Base-by-base conservation (phyloP, 1,140 invertebrate species). In the Micrasema minimum region DNA sequence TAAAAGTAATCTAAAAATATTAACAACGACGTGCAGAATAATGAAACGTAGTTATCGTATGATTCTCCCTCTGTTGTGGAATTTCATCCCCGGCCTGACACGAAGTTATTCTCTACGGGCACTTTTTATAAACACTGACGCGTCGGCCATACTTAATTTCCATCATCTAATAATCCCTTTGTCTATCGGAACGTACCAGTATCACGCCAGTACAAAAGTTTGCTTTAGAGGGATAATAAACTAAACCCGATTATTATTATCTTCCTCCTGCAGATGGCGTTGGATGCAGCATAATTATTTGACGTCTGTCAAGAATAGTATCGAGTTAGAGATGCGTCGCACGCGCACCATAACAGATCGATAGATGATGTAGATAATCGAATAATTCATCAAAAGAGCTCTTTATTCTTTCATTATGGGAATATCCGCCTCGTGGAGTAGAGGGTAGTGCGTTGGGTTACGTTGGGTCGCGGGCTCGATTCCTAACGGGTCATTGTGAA, bases 101-200 rank as follows among this genome's bases (percentile, higher is more conserved):
- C 41, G 45, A 11, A 31, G 50, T 22, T 20, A n/a, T 50, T n/a
- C n/a, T n/a, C n/a, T n/a, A n/a, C n/a, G n/a, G 18, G 43, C 7
- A 26, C 22, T 65, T n/a, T 65, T 66, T 66, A 35, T 26, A 26
- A 66, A 66, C 62, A 66, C 12, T 46, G 62, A 37, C 46, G 45
- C 45, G 46, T 37, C 46, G 14, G 11, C 43, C 45, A 16, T 50
- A 22, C 45, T 66, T 66, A 11, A 66, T 66, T 66, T 50, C 31
- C 62, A 66, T 66, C 62, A 66, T 48, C 43, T 37, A 50, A 50
- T 66, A 66, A 66, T 66, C 23, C 62, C 10, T 14, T 45, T 50
- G 62, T 66, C 62, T 43, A 48, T 66, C 45, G 12, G 45, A 48
- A 66, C 11, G 18, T 46, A 37, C 14, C 37, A 62, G 11, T n/a